Conservation (phyloP, 2,888 invertebrate genomes). For the Eudasyphora cyanicolor region DNA sequence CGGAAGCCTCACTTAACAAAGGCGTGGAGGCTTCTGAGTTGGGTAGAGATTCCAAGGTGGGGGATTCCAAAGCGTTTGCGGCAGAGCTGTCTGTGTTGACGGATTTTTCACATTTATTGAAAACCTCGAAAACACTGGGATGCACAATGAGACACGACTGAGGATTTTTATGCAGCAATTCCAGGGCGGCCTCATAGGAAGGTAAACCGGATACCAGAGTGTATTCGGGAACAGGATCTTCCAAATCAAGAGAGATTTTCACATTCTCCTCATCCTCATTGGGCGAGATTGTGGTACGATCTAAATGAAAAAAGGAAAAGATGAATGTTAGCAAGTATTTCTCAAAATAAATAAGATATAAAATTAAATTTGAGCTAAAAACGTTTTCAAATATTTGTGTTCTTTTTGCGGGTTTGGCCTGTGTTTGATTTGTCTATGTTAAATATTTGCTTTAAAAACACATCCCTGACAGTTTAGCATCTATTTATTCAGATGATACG, state of each 20-base stretch:
- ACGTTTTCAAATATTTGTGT: neutral
- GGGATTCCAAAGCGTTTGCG: conserved; percentile 59
- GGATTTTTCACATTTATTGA: conserved; percentile 73
- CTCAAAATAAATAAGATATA: neutral
- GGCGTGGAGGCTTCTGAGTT: conserved; percentile 52
- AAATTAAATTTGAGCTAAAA: neutral
- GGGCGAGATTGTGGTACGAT: conserved; percentile 67
- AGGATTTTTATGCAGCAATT: conserved; percentile 81
- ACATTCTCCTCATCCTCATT: conserved; percentile 75
- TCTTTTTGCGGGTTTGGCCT: neutral
- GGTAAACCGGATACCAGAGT: conserved; percentile 84
- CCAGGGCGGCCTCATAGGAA: conserved; percentile 83
- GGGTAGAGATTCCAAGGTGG: conserved; percentile 9
- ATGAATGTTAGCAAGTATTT: neutral
- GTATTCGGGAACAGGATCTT: conserved; percentile 83
- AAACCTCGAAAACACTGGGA: conserved; percentile 76
- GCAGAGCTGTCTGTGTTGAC: conserved; percentile 38
- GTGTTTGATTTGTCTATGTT: neutral
- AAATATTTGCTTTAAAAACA: neutral
- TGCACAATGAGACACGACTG: conserved; percentile 77
- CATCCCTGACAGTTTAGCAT: neutral
- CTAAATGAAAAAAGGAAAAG: conserved; percentile 65
- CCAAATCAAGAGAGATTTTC: conserved; percentile 77
- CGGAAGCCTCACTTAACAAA: conserved; percentile 46
- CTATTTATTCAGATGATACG: conserved; percentile 3